Conservation (phyloP, 2,113 vertebrate species). For the Dascyllus trimaculatus region DNA sequence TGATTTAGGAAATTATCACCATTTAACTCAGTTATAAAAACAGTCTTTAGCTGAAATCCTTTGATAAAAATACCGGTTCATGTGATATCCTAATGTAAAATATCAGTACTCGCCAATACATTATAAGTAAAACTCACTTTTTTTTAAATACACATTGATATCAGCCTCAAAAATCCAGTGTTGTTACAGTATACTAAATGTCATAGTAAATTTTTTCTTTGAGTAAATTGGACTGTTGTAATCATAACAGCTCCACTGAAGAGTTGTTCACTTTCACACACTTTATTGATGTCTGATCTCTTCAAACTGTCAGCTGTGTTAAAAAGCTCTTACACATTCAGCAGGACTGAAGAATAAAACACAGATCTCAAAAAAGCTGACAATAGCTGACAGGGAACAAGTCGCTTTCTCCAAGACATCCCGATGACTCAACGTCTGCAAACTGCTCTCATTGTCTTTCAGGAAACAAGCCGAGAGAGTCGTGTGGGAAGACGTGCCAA, state of each 20-base stretch:
- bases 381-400: slow-evolving; percentile 17
- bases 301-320: slow-evolving; percentile 8
- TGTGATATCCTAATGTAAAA: too few relatives aligned
- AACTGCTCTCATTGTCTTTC: slow-evolving; percentile 70
- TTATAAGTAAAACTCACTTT: too few relatives aligned
- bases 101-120: too few relatives aligned
- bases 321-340: slow-evolving; percentile 10
- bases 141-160: not conserved
- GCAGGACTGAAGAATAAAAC: slow-evolving; percentile 27
- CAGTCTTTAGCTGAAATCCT: not conserved
- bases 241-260: too few relatives aligned
- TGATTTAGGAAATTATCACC: not conserved
- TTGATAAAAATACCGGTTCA: too few relatives aligned
- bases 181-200: not conserved
- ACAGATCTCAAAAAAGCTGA: slow-evolving; percentile 21
- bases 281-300: not conserved
- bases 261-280: not conserved
- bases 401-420: slow-evolving; percentile 20
- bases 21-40: not conserved
- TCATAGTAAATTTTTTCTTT: not conserved
- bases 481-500: slow-evolving; percentile 96
- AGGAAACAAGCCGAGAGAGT: slow-evolving; percentile 89
- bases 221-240: not conserved
- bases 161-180: not conserved
- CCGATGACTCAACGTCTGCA: slow-evolving; percentile 57